Base-by-base conservation (phyloP, 2,888 invertebrate species). In the Heteromyza rotundicornis region DNA sequence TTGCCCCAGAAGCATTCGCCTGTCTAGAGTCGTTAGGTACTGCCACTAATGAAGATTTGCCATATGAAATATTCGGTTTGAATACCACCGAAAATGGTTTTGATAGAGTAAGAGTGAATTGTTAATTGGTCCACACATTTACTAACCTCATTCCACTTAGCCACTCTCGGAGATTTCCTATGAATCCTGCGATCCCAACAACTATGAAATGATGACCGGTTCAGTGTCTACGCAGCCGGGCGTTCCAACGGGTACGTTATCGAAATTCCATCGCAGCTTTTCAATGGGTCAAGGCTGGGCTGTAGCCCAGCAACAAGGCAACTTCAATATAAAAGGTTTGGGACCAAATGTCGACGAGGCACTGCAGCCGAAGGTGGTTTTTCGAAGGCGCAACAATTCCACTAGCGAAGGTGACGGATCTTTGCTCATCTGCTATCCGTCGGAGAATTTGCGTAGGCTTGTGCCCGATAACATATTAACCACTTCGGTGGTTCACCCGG, bases 341-440 rank as follows among this genome's bases (percentile, higher is more conserved):
- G 59, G 64, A 2, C 53, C 62, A 5, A 63, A 64, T 20, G 59
- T 62, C 7, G 76, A 77, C 22, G 74, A 76, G 58, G 59, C 61
- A 10, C 71, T 69, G 44, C 71, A 71, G 55, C 77, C 79, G 1
- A 82, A 82, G 63, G 84, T 84, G 5, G 79, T 83, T 0, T 86
- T 88, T 81, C 84, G 90, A 16, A 87, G 89, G 65, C 82, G 90
- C 40, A 90, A 90, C 72, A 91, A 90, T 78, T 90, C 87, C 76
- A 90, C 88, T 75, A 89, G 89, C 67, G 91, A 91, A 59, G 74
- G 80, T 58, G 83, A 82, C 50, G 83, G 83, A 1, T 81, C 83
- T 0, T 66, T 82, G 27, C 69, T 96, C 7, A 85, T 97, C 0
- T 93, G 95, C 62, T 92, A 95, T 81, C 96, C 96, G 1, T 96